Evolutionary conservation across 92 coral and sea anemone genomes (phyloP), one percentile per base, ranked within the genome.

Genomic region (Blastomussa wellsi): DNA sequence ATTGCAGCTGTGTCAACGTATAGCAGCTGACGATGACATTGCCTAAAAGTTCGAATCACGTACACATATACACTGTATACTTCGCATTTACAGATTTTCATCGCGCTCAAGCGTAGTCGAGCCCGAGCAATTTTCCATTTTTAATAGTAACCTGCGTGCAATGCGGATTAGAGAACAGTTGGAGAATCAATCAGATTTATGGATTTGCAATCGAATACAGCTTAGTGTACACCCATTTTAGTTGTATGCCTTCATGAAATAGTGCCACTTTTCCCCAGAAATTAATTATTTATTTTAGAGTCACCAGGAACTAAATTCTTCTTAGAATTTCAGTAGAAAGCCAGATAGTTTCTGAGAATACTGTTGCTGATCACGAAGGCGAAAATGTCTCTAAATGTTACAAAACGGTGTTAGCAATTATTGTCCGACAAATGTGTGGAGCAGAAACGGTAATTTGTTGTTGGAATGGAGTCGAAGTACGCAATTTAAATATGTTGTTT

Each of bases 11-110:
- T 69, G 24, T 32, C 47, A 69, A 19, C 39, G 42, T 1, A 19
- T 35, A 22, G 42, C 74, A 70, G 74, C 20, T 70, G 74, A n/a
- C n/a, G n/a, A 70, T 70, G n/a, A 36, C 24, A 69, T 69, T 20
- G 74, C 74, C 38, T 16, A 35, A 36, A 9, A 16, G 48, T 35
- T 70, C 24, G n/a, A 29, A 37, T 70, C 28, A 11, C 65, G 29
- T 57, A 57, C 24, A 57, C 4, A 8, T 44, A 44, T 24, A 26
- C 65, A 57, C 65, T 24, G 2, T 4, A 57, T 29, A 17, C 20
- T 4, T 1, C 10, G 20, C 17, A 55, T 55, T 55, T 55, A 55
- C 62, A 55, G n/a, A 20, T 55, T 19, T 55, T 3, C 62, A n/a
- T 55, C n/a, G n/a, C n/a, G n/a, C n/a, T n/a, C n/a, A n/a, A n/a